phyloP scores from a whole-genome alignment of 1,140 invertebrate genomes.

The Drosophila obscura region DNA sequence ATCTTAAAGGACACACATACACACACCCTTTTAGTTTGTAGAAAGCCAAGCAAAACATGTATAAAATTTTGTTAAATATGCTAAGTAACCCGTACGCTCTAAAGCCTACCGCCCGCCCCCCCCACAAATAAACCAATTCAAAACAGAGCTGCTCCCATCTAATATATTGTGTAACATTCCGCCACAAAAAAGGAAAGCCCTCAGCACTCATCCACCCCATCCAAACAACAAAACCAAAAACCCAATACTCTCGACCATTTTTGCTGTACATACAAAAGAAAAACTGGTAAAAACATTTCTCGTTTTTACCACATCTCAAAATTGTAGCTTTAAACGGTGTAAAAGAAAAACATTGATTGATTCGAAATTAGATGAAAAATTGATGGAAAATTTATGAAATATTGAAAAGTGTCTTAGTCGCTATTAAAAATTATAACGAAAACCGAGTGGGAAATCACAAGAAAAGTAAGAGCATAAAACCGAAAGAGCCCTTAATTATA shows the following conservation, averaged over 20 bases:
- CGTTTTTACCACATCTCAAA: conserved; percentile 63
- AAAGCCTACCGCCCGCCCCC: conserved; percentile 20
- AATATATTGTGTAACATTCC: conserved; percentile 70
- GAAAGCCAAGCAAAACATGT: conserved; percentile 61
- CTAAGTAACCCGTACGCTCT: conserved; percentile 49
- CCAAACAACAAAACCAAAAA: not conserved
- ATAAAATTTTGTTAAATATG: conserved; percentile 78
- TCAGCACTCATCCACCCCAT: conserved; percentile 3
- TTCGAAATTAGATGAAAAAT: conserved; percentile 35
- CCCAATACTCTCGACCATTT: not conserved
- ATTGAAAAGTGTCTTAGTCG: conserved; percentile 79
- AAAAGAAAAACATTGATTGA: conserved; percentile 32
- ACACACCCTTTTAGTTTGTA: conserved; percentile 56
- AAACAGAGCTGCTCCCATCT: conserved; percentile 31
- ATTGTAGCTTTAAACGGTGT: conserved; percentile 75
- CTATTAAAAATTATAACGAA: conserved; percentile 49
- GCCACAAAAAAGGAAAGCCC: conserved; percentile 27
- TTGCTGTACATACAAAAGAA: conserved; percentile 60
- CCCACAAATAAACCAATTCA: conserved; percentile 41
- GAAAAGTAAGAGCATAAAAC: too few relatives aligned
- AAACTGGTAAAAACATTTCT: conserved; percentile 25
- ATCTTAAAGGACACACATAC: conserved; percentile 32
- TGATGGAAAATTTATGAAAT: conserved; percentile 60
- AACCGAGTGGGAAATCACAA: conserved; percentile 23
- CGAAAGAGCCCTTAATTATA: conserved; percentile 47